Percentiles rank a stretch among this genome's conserved stretches.
Evolutionary conservation across 2,888 invertebrate species (phyloP).

Genomic region (Teleiodes luculella): DNA sequence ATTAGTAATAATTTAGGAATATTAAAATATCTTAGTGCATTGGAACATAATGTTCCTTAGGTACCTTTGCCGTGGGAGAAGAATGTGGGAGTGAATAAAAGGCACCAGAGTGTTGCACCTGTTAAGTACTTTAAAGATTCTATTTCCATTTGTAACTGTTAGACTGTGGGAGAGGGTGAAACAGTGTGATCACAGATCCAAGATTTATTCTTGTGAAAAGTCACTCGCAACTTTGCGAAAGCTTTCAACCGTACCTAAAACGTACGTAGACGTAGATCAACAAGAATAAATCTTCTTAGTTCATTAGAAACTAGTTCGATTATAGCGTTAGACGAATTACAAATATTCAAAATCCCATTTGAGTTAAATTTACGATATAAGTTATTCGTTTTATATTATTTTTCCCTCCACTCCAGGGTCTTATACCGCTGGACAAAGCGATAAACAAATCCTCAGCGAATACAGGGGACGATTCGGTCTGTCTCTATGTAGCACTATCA

Average conservation of each 20-base stretch:
- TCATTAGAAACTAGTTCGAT: conserved; percentile 57
- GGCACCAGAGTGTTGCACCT: conserved; percentile 79
- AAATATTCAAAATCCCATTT: conserved; percentile 47
- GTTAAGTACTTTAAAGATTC: conserved; percentile 78
- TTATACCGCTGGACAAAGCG: conserved; percentile 75
- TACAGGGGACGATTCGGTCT: conserved; percentile 74
- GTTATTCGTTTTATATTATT: conserved; percentile 59
- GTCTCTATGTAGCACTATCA: conserved; percentile 65
- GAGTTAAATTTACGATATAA: conserved; percentile 45
- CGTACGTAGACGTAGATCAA: background rate
- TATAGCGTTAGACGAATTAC: conserved; percentile 60
- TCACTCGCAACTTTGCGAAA: background rate
- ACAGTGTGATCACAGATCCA: conserved; percentile 60
- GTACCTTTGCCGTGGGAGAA: conserved; percentile 78
- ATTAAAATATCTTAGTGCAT: conserved; percentile 75
- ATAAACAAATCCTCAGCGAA: conserved; percentile 74
- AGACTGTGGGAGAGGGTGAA: conserved; percentile 69
- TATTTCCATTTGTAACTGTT: conserved; percentile 76
- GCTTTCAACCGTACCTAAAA: background rate
- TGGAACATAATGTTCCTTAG: conserved; percentile 79
- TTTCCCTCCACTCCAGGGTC: conserved; percentile 69
- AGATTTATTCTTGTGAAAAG: conserved; percentile 60
- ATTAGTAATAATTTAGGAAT: conserved; percentile 64
- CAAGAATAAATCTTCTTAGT: conserved; percentile 72
- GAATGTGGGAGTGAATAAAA: conserved; percentile 78